Conservation (phyloP, 1,140 invertebrate species). For the Megathymus violae region DNA sequence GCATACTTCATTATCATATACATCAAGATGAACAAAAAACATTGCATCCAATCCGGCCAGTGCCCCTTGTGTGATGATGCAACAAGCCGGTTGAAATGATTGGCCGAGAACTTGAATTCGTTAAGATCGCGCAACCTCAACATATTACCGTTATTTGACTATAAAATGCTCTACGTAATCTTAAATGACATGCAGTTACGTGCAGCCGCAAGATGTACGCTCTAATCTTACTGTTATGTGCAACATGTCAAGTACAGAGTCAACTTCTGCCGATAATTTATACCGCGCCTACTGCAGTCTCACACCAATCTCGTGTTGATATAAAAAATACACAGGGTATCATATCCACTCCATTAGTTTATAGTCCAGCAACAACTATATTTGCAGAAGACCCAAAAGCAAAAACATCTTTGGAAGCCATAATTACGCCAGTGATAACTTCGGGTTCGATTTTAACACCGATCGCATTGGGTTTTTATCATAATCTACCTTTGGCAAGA, state of each 20-base stretch:
- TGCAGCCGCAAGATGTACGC: constrained; percentile 56
- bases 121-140: constrained; percentile 46
- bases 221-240: constrained; percentile 49
- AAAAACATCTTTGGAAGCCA: constrained; percentile 33
- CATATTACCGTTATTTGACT: constrained; percentile 66
- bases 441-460: constrained; percentile 52
- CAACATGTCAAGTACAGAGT: constrained; percentile 38
- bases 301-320: constrained; percentile 69
- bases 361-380: constrained; percentile 49
- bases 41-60: constrained; percentile 61
- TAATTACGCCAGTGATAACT: constrained; percentile 46
- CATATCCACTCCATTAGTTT: constrained; percentile 52
- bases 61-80: constrained; percentile 57
- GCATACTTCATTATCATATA: constrained; percentile 20
- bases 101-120: constrained; percentile 73
- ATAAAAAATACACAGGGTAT: constrained; percentile 54
- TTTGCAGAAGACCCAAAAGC: constrained; percentile 44
- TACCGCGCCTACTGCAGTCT: constrained; percentile 67
- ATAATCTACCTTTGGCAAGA: constrained; percentile 61
- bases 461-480: constrained; percentile 59
- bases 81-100: constrained; percentile 53
- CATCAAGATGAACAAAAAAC: constrained; percentile 28
- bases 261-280: constrained; percentile 60
- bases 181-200: constrained; percentile 16
- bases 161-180: constrained; percentile 53